phyloP scores from a whole-genome alignment of 2,113 vertebrate genomes.

The Corydoras sp. region DNA sequence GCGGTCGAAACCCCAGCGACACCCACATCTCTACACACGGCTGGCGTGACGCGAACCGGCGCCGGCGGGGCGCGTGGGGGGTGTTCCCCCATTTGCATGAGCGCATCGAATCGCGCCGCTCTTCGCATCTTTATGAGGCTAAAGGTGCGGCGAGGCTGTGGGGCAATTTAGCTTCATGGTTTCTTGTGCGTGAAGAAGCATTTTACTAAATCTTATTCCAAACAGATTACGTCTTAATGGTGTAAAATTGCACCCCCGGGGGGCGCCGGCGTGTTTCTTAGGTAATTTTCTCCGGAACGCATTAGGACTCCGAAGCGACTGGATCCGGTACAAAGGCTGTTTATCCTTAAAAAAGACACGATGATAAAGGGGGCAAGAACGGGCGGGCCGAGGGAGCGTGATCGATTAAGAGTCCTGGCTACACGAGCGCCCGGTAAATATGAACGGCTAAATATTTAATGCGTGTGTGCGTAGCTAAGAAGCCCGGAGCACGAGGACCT shows the following conservation, averaged over 20 bases:
- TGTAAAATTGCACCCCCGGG: neutral
- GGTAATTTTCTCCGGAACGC: too few species aligned
- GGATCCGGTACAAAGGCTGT: too few species aligned
- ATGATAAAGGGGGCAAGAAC: neutral
- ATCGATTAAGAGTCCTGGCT: slow-evolving; percentile 7
- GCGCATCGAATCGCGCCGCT: neutral
- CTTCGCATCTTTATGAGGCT: neutral
- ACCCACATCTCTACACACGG: too few species aligned
- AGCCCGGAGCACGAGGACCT: neutral
- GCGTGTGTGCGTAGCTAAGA: slow-evolving; percentile 2
- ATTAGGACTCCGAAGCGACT: too few species aligned
- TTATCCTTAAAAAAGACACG: too few species aligned
- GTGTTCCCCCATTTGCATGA: neutral
- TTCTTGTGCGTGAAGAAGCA: neutral
- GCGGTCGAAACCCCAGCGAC: too few species aligned
- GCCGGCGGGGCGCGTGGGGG: too few species aligned
- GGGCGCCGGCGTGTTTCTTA: neutral
- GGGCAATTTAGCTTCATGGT: neutral
- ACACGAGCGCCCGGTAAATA: slow-evolving; percentile 30
- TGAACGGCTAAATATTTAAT: slow-evolving; percentile 37
- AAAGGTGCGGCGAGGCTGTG: neutral
- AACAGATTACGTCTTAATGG: neutral
- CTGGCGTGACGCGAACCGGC: too few species aligned
- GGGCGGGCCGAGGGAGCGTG: slow-evolving; percentile 2
- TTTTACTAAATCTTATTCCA: neutral